A percentile compares a stretch with the other conserved stretches of the same genome.
Conservation (phyloP, 2,888 invertebrate genomes). For the Pseudeuparius sepicola region DNA sequence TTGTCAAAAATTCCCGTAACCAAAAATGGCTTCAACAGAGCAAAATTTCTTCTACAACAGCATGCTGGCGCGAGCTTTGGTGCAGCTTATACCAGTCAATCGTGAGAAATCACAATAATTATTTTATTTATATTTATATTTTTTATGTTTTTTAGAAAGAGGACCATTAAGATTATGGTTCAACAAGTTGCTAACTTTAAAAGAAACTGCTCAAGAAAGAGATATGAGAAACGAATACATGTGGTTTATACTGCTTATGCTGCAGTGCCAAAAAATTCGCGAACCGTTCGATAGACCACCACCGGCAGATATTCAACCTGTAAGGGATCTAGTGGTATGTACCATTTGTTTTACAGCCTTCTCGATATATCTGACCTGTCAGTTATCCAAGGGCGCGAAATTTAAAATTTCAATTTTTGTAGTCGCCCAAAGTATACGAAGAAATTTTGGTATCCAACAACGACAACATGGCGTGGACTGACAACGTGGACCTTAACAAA, state of each 20-base stretch:
- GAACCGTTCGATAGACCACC: constrained; percentile 37
- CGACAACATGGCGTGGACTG: constrained; percentile 24
- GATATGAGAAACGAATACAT: constrained; percentile 38
- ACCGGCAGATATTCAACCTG: constrained; percentile 31
- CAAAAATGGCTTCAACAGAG: constrained; percentile 14
- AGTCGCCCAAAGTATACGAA: constrained; percentile 25
- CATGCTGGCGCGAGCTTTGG: constrained; percentile 38
- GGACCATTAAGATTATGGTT: constrained; percentile 35
- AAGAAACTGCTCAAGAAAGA: constrained; percentile 28
- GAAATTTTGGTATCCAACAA: constrained; percentile 25
- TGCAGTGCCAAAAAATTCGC: constrained; percentile 37
- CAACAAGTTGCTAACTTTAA: constrained; percentile 33
- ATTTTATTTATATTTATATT: constrained; percentile 2
- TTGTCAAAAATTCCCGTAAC: too few species aligned
- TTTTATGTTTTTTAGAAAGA: constrained; percentile 1
- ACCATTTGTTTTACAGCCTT: background rate
- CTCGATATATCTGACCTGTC: too few species aligned
- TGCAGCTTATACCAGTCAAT: constrained; percentile 36
- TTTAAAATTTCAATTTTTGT: constrained; percentile 10
- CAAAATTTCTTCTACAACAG: constrained; percentile 39
- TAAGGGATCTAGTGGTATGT: constrained; percentile 30
- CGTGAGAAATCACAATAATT: constrained; percentile 30
- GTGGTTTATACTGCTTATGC: constrained; percentile 39
- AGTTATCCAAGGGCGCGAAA: too few species aligned
- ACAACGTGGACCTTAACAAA: constrained; percentile 12